These are phyloP conservation scores for Lithobates sylvaticus DNA, from an alignment of 2,797 vertebrate species.

Conservation along the genomic window DNA sequence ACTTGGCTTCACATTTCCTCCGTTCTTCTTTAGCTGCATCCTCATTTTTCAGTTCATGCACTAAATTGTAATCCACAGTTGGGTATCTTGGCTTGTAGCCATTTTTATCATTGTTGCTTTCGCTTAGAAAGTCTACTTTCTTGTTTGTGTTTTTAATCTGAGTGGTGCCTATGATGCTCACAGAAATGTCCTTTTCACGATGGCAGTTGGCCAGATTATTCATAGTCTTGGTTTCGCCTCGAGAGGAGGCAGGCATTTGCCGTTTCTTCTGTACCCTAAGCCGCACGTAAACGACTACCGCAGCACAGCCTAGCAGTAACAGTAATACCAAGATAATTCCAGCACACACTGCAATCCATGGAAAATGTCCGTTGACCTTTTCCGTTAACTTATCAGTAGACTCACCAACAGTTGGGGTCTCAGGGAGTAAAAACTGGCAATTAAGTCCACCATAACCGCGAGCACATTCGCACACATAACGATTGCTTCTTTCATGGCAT, in stretches of 20 bases:
- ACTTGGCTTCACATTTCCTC: conserved; percentile 81
- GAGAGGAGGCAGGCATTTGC: conserved; percentile 78
- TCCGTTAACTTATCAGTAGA: conserved; percentile 76
- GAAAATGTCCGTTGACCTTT: conserved; percentile 81
- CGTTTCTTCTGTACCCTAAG: conserved; percentile 87
- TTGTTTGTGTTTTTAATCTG: conserved; percentile 98
- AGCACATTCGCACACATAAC: conserved; percentile 92
- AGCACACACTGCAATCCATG: conserved; percentile 92
- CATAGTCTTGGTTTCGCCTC: conserved; percentile 94
- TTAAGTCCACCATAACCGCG: conserved; percentile 92
- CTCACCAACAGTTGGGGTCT: conserved; percentile 73
- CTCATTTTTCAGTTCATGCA: conserved; percentile 89
- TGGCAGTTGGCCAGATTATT: conserved; percentile 96
- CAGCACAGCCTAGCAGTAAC: conserved; percentile 88
- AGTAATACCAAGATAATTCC: conserved; percentile 92
- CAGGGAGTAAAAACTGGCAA: conserved; percentile 94
- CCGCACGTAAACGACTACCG: conserved; percentile 87
- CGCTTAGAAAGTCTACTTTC: conserved; percentile 92
- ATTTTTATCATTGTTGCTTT: conserved; percentile 84
- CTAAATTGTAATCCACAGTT: conserved; percentile 95
- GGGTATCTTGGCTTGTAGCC: conserved; percentile 91
- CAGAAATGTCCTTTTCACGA: conserved; percentile 90
- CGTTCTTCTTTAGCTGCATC: conserved; percentile 80
- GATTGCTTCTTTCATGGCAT: conserved; percentile 90
- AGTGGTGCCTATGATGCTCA: conserved; percentile 85